Evolutionary conservation across 2,797 vertebrate species (phyloP).

Genomic region (Sus cebifrons): DNA sequence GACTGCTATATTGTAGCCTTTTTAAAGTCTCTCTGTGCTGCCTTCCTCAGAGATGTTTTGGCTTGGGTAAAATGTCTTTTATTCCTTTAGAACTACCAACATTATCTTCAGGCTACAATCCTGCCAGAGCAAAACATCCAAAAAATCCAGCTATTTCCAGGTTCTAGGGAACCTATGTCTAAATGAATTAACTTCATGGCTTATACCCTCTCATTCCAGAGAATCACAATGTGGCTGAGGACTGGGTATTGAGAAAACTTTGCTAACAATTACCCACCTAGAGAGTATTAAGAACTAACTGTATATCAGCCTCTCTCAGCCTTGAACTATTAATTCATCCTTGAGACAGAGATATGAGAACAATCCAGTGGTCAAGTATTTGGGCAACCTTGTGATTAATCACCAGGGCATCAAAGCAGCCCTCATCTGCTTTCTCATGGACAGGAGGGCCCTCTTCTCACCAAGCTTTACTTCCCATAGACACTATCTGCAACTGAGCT

Average conservation of each 20-base stretch:
- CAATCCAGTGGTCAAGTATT: slow-evolving; percentile 55
- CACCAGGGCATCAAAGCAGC: slow-evolving; percentile 52
- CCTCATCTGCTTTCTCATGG: slow-evolving; percentile 34
- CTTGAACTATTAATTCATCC: slow-evolving; percentile 64
- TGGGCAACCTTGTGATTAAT: slow-evolving; percentile 35
- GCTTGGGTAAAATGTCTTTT: slow-evolving; percentile 58
- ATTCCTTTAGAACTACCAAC: slow-evolving; percentile 41
- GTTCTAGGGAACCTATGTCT: slow-evolving; percentile 12
- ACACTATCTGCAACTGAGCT: slow-evolving; percentile 64
- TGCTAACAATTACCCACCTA: slow-evolving; percentile 3
- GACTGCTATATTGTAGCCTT: slow-evolving; percentile 1
- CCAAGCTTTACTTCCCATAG: slow-evolving; percentile 71
- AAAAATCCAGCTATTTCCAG: slow-evolving; percentile 29
- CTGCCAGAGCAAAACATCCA: slow-evolving; percentile 51
- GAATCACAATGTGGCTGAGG: slow-evolving; percentile 43
- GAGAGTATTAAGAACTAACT: slow-evolving; percentile 52
- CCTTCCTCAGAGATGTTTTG: background rate
- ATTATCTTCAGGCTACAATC: slow-evolving; percentile 58
- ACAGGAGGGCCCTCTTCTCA: slow-evolving; percentile 46
- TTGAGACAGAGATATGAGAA: slow-evolving; percentile 31
- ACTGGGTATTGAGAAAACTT: background rate
- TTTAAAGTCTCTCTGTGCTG: background rate
- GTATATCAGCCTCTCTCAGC: background rate
- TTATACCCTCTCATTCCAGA: slow-evolving; percentile 56
- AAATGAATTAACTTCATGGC: slow-evolving; percentile 2